Conservation (phyloP, 2,113 vertebrate genomes). For the human region DNA sequence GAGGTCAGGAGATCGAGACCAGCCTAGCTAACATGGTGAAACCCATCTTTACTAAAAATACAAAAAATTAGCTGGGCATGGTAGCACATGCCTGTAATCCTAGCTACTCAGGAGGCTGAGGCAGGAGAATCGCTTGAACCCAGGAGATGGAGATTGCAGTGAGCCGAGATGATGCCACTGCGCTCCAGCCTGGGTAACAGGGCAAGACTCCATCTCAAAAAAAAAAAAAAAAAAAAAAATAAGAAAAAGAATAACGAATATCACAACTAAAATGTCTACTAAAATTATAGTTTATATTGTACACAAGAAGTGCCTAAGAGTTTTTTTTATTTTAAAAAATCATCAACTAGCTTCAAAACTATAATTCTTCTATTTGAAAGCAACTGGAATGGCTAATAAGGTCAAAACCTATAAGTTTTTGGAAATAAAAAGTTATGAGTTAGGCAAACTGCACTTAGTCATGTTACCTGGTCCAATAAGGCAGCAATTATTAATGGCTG, state of each 20-base stretch:
- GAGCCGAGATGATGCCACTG: too few species aligned
- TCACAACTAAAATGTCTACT: background rate
- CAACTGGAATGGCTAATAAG: background rate
- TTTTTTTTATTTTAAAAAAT: background rate
- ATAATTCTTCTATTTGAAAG: background rate
- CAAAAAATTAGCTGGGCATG: too few species aligned
- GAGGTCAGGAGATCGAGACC: too few species aligned
- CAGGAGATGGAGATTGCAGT: too few species aligned
- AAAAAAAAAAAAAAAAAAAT: background rate
- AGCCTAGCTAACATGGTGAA: too few species aligned
- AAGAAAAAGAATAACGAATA: background rate
- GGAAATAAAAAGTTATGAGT: slow-evolving; percentile 17
- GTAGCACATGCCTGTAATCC: too few species aligned
- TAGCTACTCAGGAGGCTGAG: too few species aligned
- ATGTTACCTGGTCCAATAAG: background rate
- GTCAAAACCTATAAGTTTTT: background rate
- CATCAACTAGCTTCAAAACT: slow-evolving; percentile 5
- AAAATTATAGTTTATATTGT: background rate
- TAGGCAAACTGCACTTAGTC: background rate
- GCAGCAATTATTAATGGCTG: background rate
- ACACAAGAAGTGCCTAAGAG: background rate
- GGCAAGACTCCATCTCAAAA: too few species aligned
- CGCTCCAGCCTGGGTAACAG: too few species aligned
- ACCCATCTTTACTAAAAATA: too few species aligned
- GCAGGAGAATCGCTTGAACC: too few species aligned